Conservation (phyloP, 1,140 invertebrate genomes). For the Acyrthosiphon pisum region DNA sequence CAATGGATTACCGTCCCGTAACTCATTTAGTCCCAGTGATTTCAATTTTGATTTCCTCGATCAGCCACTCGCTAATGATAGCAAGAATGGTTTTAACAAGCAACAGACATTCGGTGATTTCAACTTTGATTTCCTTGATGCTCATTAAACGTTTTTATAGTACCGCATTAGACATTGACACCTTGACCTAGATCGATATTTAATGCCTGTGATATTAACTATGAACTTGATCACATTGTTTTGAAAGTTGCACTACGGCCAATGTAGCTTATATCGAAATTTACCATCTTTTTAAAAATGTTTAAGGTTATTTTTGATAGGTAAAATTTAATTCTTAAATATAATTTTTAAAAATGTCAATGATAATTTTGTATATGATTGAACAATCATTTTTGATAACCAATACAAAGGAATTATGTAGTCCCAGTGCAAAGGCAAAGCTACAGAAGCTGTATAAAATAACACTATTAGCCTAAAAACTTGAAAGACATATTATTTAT, state of each 20-base stretch:
- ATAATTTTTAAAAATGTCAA: background rate
- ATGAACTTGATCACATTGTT: background rate
- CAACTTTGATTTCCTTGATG: conserved; percentile 51
- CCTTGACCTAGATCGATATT: background rate
- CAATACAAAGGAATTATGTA: background rate
- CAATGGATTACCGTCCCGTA: conserved; percentile 27
- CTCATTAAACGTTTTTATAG: conserved; percentile 41
- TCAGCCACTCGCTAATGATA: conserved; percentile 54
- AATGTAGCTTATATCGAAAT: conserved; percentile 14
- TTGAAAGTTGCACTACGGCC: background rate
- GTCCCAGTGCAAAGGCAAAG: background rate
- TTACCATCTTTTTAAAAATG: background rate
- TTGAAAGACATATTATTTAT: conserved; percentile 21
- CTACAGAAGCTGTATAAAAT: background rate
- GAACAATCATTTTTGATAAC: background rate
- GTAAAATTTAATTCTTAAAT: background rate
- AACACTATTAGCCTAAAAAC: background rate
- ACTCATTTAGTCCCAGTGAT: conserved; percentile 50
- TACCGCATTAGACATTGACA: background rate
- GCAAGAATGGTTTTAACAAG: conserved; percentile 41
- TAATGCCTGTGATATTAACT: conserved; percentile 35
- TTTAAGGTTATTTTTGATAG: conserved; percentile 19
- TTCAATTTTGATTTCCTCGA: conserved; percentile 54
- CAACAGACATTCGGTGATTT: conserved; percentile 51
- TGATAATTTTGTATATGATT: background rate